Evolutionary conservation across 2,888 invertebrate species (phyloP), one percentile per base, ranked within the genome.

Genomic region (Smittia aterrima): DNA sequence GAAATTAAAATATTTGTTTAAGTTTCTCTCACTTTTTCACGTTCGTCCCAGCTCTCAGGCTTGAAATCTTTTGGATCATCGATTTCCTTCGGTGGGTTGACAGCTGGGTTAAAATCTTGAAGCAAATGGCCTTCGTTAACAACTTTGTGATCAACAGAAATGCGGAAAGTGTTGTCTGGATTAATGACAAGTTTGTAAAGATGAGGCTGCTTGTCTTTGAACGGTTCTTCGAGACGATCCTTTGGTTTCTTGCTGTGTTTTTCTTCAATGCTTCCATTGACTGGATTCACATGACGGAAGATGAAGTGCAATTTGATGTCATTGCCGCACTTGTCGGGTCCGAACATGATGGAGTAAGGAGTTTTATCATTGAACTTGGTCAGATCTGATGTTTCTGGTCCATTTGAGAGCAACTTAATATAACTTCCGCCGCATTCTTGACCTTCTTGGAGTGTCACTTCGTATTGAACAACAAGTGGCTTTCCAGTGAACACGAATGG

Each of bases 381-480:
- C 73, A 97, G 85, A 80, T 95, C 90, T 80, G 88, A 87, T 38
- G 87, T 83, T 66, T 88, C 86, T 62, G 87, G 85, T 74, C 90
- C 89, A 25, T 90, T 86, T 11, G 93, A 92, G 18, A 99, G 85
- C 64, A 99, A 86, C 84, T 99, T 99, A 67, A 99, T 85, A 82
- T 99, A 99, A 7, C 98, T 96, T 9, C 99, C 99, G 64, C 99
- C 99, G 83, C 99, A 99, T 82, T 98, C 98, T 84, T 97, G 96
- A 0, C 97, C 98, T 79, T 96, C 95, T 88, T 98, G 88, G 85
- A 96, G 91, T 75, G 91, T 91, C 38, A 93, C 93, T 86, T 95
- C 95, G 85, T 95, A 98, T 83, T 99, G 98, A 1, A 98, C 91
- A 76, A 99, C 86, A 47, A 93, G 82, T 0, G 95, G 94, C 79